Evolutionary conservation across 1,140 invertebrate species (phyloP).

Genomic region (Oncopeltus fasciatus): DNA sequence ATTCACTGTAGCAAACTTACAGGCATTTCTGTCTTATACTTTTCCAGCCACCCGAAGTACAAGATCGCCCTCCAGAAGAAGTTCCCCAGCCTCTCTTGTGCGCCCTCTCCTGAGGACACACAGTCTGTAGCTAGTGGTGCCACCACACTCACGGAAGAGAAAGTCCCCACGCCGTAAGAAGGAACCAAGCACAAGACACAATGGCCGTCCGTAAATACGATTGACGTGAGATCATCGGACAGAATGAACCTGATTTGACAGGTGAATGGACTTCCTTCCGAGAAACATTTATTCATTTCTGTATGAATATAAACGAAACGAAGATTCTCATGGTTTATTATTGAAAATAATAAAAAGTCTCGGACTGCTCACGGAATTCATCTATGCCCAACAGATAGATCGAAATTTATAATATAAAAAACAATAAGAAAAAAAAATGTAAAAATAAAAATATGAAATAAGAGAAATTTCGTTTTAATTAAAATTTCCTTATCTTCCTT

Average conservation of each 20-base stretch:
- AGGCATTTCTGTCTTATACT: too few species aligned
- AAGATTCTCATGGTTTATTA: not conserved
- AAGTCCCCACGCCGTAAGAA: slow-evolving; percentile 21
- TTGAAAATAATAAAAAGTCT: not conserved
- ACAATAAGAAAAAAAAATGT: not conserved
- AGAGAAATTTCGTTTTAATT: not conserved
- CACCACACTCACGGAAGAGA: slow-evolving; percentile 21
- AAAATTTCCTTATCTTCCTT: too few species aligned
- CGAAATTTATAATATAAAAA: not conserved
- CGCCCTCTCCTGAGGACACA: slow-evolving; percentile 11
- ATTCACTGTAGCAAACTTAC: too few species aligned
- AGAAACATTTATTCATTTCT: too few species aligned
- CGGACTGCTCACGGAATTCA: not conserved
- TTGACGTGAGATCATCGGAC: too few species aligned
- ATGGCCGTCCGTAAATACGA: too few species aligned
- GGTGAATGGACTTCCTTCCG: not conserved
- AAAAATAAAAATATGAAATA: not conserved
- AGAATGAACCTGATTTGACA: not conserved
- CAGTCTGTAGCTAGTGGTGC: slow-evolving; percentile 20
- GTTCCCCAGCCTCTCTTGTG: slow-evolving; percentile 37
- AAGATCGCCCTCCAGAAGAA: slow-evolving; percentile 50
- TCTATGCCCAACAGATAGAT: not conserved
- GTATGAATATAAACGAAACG: too few species aligned
- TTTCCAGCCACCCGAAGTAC: slow-evolving; percentile 57
- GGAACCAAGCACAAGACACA: too few species aligned